phyloP scores from a whole-genome alignment of 1,140 invertebrate species.

The Pseudomyrmex cubaensis region DNA sequence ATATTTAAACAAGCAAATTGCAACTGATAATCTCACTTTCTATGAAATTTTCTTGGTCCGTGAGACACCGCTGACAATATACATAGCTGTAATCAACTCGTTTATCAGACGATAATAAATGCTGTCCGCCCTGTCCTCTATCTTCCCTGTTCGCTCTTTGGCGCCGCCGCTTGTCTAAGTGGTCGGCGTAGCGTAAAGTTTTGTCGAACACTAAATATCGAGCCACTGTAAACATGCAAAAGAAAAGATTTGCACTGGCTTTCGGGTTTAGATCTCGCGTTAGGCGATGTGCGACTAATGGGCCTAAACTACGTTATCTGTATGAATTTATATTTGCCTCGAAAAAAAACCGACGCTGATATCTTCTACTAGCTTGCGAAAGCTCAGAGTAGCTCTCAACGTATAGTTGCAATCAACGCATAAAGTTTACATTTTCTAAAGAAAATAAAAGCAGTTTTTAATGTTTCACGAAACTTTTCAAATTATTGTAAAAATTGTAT shows the following conservation, averaged over 20 bases:
- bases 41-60: conserved; percentile 27
- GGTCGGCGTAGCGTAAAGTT: conserved; percentile 52
- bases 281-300: conserved; percentile 55
- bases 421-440: conserved; percentile 16
- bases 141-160: not conserved
- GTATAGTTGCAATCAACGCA: not conserved
- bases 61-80: conserved; percentile 35
- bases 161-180: conserved; percentile 17
- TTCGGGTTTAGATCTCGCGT: conserved; percentile 59
- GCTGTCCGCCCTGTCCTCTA: conserved; percentile 19
- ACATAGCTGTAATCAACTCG: conserved; percentile 45
- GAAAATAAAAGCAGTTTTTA: conserved; percentile 41
- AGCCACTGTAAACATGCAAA: conserved; percentile 49
- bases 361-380: conserved; percentile 24
- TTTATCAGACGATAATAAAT: conserved; percentile 57
- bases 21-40: not conserved
- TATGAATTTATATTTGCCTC: conserved; percentile 65
- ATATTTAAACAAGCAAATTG: conserved; percentile 38
- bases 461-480: conserved; percentile 44
- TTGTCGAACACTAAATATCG: conserved; percentile 50
- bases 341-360: conserved; percentile 41
- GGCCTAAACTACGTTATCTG: conserved; percentile 52
- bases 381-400: conserved; percentile 1
- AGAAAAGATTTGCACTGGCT: conserved; percentile 58
- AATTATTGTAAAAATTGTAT: conserved; percentile 38